These are phyloP conservation scores for Lamproptera curius DNA, from an alignment of 2,888 invertebrate genomes.

Conservation along the genomic window DNA sequence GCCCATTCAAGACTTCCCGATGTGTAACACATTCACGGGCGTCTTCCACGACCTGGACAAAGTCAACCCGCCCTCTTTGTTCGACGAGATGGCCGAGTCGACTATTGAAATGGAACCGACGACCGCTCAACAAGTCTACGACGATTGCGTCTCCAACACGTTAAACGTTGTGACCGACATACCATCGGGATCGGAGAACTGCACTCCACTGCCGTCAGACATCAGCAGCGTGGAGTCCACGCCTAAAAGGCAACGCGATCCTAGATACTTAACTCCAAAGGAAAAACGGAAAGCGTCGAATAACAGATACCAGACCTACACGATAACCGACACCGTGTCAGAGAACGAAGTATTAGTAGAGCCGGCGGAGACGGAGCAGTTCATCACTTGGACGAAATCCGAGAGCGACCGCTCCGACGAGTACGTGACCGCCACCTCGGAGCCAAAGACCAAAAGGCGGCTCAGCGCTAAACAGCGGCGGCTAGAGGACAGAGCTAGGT, in stretches of 20 bases:
- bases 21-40: conserved; percentile 57
- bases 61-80: conserved; percentile 84
- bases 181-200: conserved; percentile 73
- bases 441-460: conserved; percentile 54
- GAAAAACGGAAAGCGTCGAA: conserved; percentile 86
- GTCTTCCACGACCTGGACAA: conserved; percentile 81
- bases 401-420: conserved; percentile 64
- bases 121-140: conserved; percentile 78
- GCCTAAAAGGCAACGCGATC: conserved; percentile 79
- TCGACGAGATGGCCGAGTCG: conserved; percentile 83
- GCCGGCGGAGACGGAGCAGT: conserved; percentile 49
- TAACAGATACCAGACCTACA: conserved; percentile 90
- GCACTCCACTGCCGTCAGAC: conserved; percentile 83
- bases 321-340: conserved; percentile 79
- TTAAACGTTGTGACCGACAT: conserved; percentile 77
- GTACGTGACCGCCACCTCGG: conserved; percentile 52
- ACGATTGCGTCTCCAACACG: conserved; percentile 78
- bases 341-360: conserved; percentile 49
- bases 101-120: conserved; percentile 69
- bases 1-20: conserved; percentile 71
- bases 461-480: conserved; percentile 82
- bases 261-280: conserved; percentile 83
- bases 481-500: conserved; percentile 82
- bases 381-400: conserved; percentile 65
- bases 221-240: conserved; percentile 87